Evolutionary conservation across 1,140 invertebrate species (phyloP).

Genomic region (Aporrectodea caliginosa): DNA sequence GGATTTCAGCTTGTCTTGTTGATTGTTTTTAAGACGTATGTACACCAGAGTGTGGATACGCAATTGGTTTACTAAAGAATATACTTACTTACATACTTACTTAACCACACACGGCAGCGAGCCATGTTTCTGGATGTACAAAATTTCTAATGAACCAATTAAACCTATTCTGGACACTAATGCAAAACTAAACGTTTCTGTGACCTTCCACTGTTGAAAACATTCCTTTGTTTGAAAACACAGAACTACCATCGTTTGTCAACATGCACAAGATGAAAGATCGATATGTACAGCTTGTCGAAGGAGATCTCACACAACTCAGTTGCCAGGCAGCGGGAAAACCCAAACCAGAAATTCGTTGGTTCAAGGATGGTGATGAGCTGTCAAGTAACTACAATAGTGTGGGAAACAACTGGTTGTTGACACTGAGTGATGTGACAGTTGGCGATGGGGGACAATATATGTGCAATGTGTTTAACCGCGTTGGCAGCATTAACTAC

Average conservation of each 20-base stretch:
- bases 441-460: background rate
- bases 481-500: background rate
- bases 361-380: constrained; percentile 46
- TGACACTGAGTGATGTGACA: background rate
- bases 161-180: too few species aligned
- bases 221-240: background rate
- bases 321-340: constrained; percentile 53
- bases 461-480: background rate
- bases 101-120: too few species aligned
- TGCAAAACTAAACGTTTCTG: too few species aligned
- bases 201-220: too few species aligned
- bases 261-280: constrained; percentile 39
- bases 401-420: background rate
- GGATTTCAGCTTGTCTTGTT: too few species aligned
- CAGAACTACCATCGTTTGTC: constrained; percentile 40
- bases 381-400: background rate
- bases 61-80: too few species aligned
- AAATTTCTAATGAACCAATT: too few species aligned
- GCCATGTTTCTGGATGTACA: too few species aligned
- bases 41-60: too few species aligned
- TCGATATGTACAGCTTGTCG: constrained; percentile 32
- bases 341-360: constrained; percentile 53
- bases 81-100: too few species aligned
- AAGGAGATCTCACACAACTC: constrained; percentile 41
- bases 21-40: too few species aligned